Evolutionary conservation across 2,888 invertebrate genomes (phyloP).

Genomic region (Caenorhabditis imperialis): DNA sequence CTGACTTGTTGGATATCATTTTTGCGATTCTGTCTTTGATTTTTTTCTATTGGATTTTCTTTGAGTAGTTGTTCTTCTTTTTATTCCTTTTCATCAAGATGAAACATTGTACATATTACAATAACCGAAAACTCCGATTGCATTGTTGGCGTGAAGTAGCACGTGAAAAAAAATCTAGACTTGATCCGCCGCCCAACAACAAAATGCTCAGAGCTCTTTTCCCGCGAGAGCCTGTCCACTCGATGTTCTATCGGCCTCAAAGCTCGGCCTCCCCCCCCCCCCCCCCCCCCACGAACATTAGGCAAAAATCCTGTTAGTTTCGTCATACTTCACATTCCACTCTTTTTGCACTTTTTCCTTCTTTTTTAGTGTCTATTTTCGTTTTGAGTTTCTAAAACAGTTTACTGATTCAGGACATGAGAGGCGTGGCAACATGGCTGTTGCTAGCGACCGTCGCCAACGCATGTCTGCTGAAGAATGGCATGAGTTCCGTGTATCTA

Average conservation of each 20-base stretch:
- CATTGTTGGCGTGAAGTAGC: conserved; percentile 25
- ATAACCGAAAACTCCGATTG: background rate
- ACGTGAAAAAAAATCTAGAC: conserved; percentile 29
- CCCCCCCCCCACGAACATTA: too few relatives aligned
- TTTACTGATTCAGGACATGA: conserved; percentile 7
- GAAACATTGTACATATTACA: too few relatives aligned
- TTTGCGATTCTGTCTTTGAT: too few relatives aligned
- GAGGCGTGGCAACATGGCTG: conserved; percentile 20
- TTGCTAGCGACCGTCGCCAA: conserved; percentile 13
- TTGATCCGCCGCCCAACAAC: conserved; percentile 30
- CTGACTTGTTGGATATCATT: too few relatives aligned
- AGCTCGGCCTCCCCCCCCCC: too few relatives aligned
- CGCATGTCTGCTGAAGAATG: conserved; percentile 70
- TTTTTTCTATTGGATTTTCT: background rate
- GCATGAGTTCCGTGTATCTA: conserved; percentile 70
- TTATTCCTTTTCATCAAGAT: background rate
- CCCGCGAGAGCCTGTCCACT: conserved; percentile 46
- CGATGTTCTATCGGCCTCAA: conserved; percentile 37
- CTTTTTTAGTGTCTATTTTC: conserved; percentile 1
- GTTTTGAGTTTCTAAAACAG: background rate
- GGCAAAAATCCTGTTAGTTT: conserved; percentile 35
- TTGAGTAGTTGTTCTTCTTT: too few relatives aligned
- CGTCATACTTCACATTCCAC: conserved; percentile 43
- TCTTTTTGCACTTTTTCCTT: conserved; percentile 12
- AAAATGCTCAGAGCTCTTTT: conserved; percentile 32